Evolutionary conservation across 2,113 vertebrate genomes (phyloP).

Genomic region (Peromyscus californicus): DNA sequence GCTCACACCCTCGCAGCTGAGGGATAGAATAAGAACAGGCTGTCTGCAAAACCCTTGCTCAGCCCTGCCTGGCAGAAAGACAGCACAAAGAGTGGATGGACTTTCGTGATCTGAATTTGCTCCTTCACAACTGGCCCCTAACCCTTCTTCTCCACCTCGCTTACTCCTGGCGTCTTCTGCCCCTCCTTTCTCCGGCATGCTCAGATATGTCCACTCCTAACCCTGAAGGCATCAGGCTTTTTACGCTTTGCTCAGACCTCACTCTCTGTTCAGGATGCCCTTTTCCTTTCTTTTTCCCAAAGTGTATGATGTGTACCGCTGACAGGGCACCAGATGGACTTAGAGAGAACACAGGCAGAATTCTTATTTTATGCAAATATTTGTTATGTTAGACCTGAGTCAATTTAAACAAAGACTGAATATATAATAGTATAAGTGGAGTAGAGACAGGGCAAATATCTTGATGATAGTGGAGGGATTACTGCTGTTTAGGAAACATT

Average conservation of each 20-base stretch:
- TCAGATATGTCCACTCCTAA: not conserved
- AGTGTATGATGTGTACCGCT: not conserved
- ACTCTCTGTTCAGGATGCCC: not conserved
- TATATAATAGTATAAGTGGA: not conserved
- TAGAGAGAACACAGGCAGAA: constrained; percentile 38
- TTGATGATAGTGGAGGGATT: not conserved
- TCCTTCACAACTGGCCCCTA: constrained; percentile 60
- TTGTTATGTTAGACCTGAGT: constrained; percentile 49
- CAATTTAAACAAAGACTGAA: constrained; percentile 48
- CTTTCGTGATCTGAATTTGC: constrained; percentile 77
- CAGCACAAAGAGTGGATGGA: constrained; percentile 68
- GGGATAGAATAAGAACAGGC: constrained; percentile 71
- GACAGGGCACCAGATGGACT: constrained; percentile 49
- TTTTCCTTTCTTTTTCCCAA: not conserved
- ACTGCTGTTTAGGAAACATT: not conserved
- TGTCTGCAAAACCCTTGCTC: constrained; percentile 85
- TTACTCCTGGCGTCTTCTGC: not conserved
- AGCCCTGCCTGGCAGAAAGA: constrained; percentile 81
- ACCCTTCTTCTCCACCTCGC: not conserved
- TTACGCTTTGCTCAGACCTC: not conserved
- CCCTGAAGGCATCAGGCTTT: not conserved
- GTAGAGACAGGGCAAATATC: not conserved
- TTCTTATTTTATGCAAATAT: constrained; percentile 74
- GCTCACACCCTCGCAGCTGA: constrained; percentile 84
- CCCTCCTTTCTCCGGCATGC: accelerated